phyloP scores from a whole-genome alignment of 2,888 invertebrate species.

The Ligdia adustata region DNA sequence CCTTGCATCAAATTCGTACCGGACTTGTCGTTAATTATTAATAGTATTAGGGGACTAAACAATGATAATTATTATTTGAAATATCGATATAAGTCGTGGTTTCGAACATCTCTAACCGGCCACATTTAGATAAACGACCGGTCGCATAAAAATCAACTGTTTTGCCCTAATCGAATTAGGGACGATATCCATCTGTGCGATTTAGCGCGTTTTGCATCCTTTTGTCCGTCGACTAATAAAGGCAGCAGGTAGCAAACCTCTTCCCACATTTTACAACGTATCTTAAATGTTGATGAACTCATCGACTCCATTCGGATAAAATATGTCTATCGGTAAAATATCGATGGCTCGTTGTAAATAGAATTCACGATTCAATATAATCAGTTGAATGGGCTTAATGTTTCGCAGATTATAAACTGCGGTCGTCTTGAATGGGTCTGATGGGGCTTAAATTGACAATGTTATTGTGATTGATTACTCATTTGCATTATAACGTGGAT shows the following conservation, averaged over 20 bases:
- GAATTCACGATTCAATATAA: conserved; percentile 56
- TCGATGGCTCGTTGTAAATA: conserved; percentile 55
- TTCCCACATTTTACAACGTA: conserved; percentile 62
- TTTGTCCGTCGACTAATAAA: conserved; percentile 76
- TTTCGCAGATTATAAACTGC: conserved; percentile 43
- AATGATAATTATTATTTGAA: conserved; percentile 1
- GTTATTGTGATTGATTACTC: conserved; percentile 38
- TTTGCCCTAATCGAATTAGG: conserved; percentile 82
- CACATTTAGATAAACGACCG: conserved; percentile 76
- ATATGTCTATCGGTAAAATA: conserved; percentile 59
- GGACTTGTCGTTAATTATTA: too few species aligned
- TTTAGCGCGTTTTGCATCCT: conserved; percentile 81
- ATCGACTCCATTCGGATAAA: conserved; percentile 64
- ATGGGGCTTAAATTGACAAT: conserved; percentile 37
- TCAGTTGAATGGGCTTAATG: conserved; percentile 44
- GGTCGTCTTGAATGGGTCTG: conserved; percentile 32
- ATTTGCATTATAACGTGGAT: conserved; percentile 37
- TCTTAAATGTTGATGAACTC: conserved; percentile 79
- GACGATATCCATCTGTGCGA: conserved; percentile 76
- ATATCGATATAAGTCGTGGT: conserved; percentile 30
- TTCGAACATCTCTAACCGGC: conserved; percentile 54
- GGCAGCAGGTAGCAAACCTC: conserved; percentile 74
- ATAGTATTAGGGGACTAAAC: neutral
- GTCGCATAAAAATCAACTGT: conserved; percentile 80
- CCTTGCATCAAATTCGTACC: too few species aligned